phyloP scores from a whole-genome alignment of 2,888 invertebrate genomes.

The Cetonia aurata region DNA sequence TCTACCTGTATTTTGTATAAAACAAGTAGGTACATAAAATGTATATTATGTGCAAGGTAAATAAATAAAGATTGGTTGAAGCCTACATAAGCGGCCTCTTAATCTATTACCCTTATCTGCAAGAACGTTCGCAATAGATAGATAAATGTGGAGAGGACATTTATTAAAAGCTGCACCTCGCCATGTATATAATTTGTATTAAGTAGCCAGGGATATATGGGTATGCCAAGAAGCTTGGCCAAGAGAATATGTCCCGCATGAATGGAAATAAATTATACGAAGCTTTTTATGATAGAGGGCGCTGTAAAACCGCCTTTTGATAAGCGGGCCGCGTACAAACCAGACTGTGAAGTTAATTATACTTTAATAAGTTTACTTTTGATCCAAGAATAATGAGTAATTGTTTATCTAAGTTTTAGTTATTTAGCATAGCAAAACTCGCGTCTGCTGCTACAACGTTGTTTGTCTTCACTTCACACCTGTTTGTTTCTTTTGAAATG shows the following conservation, averaged over 20 bases:
- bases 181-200: constrained; percentile 40
- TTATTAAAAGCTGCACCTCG: constrained; percentile 38
- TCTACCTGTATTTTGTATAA: no score
- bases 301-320: constrained; percentile 9
- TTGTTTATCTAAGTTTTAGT: neutral
- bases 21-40: constrained; percentile 12
- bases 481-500: neutral
- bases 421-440: no score
- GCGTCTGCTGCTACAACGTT: neutral
- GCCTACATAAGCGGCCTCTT: constrained; percentile 29
- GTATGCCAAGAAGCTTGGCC: constrained; percentile 35
- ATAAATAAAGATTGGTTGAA: constrained; percentile 27
- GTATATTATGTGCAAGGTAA: constrained; percentile 8
- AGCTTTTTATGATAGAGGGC: constrained; percentile 40
- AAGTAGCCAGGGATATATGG: constrained; percentile 40
- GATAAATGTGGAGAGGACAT: constrained; percentile 38
- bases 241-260: constrained; percentile 41
- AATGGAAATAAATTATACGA: constrained; percentile 42
- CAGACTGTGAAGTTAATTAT: constrained; percentile 37
- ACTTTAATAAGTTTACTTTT: constrained; percentile 39
- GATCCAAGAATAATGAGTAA: constrained; percentile 37
- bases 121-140: constrained; percentile 34
- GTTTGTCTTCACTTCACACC: neutral
- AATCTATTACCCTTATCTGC: constrained; percentile 39
- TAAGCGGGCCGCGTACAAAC: constrained; percentile 23